phyloP scores from a whole-genome alignment of 2,797 vertebrate species.

The Neopelma chrysocephalum region DNA sequence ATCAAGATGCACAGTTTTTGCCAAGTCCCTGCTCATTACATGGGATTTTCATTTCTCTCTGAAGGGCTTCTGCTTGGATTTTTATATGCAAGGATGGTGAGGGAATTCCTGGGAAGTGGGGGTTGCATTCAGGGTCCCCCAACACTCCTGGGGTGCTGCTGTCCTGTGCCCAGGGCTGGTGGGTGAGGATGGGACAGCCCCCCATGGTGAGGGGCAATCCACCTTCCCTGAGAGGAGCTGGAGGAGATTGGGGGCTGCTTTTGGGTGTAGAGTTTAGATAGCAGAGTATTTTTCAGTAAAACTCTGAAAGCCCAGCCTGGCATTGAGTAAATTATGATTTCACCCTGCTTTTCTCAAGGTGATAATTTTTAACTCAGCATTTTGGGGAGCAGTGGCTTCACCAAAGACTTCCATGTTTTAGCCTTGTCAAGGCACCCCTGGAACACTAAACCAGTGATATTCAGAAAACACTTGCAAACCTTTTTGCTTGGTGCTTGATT shows the following conservation, averaged over 20 bases:
- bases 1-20: not conserved
- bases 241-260: too few relatives aligned
- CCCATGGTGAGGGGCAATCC: rapidly evolving
- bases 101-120: not conserved
- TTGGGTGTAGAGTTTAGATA: not conserved
- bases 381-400: not conserved
- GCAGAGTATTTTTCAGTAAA: not conserved
- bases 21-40: not conserved
- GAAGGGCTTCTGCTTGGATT: not conserved
- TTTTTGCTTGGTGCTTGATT: not conserved
- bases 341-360: not conserved
- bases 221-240: not conserved
- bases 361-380: not conserved
- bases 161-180: not conserved
- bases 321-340: not conserved
- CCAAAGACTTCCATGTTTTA: not conserved
- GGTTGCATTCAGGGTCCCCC: rapidly evolving
- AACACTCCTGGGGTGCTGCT: rapidly evolving
- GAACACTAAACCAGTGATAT: not conserved
- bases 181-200: not conserved
- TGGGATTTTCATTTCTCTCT: not conserved
- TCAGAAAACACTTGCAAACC: not conserved
- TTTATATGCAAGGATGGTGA: not conserved
- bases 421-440: not conserved
- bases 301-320: not conserved